These are phyloP conservation scores for Baryphthengus martii DNA, from an alignment of 2,113 vertebrate species.

Conservation along the genomic window DNA sequence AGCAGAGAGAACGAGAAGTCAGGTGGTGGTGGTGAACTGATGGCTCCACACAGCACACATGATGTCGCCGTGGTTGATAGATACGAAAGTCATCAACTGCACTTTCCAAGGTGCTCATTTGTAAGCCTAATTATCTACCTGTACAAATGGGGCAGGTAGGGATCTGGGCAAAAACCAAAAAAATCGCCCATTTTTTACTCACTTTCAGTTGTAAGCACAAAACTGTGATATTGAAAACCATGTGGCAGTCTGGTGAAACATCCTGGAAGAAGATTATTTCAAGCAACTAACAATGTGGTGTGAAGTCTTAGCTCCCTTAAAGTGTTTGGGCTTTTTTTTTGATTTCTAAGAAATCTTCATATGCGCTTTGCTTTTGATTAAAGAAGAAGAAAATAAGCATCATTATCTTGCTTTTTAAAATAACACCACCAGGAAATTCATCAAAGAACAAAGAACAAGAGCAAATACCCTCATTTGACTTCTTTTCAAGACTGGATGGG, in stretches of 20 bases:
- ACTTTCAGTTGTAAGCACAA: not conserved
- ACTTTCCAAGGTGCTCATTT: rapidly evolving
- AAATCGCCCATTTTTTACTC: not conserved
- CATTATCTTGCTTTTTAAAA: not conserved
- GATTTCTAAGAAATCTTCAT: not conserved
- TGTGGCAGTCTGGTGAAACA: not conserved
- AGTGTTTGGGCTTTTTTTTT: not conserved
- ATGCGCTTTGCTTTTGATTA: not conserved
- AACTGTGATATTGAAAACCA: not conserved
- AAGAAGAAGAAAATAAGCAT: not conserved
- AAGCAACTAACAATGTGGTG: not conserved
- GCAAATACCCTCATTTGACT: not conserved
- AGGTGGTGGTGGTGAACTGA: rapidly evolving
- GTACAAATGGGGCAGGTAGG: no score
- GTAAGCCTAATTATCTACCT: not conserved
- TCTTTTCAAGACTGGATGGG: not conserved
- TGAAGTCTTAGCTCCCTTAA: not conserved
- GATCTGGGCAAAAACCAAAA: not conserved
- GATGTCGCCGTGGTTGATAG: not conserved
- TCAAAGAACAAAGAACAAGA: slow-evolving; percentile 4
- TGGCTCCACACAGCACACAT: not conserved
- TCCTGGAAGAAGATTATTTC: not conserved
- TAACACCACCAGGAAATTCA: not conserved
- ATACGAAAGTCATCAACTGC: rapidly evolving
- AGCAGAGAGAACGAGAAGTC: not conserved